Conservation (phyloP, 2,888 invertebrate species). For the Gastracanthus pulcherrimus region DNA sequence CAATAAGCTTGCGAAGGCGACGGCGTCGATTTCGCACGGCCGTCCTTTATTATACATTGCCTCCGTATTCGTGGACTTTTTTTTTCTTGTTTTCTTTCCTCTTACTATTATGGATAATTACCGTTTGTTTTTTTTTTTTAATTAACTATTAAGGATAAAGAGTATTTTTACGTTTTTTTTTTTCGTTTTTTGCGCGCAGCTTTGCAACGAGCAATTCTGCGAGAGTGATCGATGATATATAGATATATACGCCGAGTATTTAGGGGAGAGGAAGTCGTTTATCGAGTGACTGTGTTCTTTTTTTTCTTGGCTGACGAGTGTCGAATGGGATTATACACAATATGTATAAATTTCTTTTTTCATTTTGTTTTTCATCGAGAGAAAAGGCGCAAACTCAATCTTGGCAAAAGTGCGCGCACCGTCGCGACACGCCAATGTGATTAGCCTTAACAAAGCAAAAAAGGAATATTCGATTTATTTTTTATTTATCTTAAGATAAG, state of each 20-base stretch:
- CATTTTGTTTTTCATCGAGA: constrained; percentile 10
- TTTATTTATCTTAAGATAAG: background rate
- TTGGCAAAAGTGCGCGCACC: background rate
- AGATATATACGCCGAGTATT: constrained; percentile 14
- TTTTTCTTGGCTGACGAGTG: background rate
- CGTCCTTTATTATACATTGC: background rate
- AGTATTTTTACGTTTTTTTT: constrained; percentile 55
- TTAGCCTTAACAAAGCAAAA: background rate
- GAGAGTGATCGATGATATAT: background rate
- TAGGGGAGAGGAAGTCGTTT: background rate
- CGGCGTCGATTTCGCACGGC: background rate
- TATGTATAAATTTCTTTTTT: background rate
- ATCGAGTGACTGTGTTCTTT: constrained; percentile 1
- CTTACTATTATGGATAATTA: constrained; percentile 29
- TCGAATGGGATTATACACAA: background rate
- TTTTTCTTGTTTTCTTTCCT: constrained; percentile 43
- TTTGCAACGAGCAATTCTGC: constrained; percentile 33
- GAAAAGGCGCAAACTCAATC: constrained; percentile 37
- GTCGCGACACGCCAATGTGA: background rate
- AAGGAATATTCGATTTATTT: constrained; percentile 9
- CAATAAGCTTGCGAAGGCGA: background rate
- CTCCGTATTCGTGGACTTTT: background rate
- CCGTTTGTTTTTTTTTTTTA: constrained; percentile 35
- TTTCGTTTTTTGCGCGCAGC: constrained; percentile 14
- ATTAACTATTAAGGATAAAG: constrained; percentile 30